Evolutionary conservation across 2,113 vertebrate species (phyloP), one percentile per base, ranked within the genome.

Genomic region (Aleadryas rufinucha): DNA sequence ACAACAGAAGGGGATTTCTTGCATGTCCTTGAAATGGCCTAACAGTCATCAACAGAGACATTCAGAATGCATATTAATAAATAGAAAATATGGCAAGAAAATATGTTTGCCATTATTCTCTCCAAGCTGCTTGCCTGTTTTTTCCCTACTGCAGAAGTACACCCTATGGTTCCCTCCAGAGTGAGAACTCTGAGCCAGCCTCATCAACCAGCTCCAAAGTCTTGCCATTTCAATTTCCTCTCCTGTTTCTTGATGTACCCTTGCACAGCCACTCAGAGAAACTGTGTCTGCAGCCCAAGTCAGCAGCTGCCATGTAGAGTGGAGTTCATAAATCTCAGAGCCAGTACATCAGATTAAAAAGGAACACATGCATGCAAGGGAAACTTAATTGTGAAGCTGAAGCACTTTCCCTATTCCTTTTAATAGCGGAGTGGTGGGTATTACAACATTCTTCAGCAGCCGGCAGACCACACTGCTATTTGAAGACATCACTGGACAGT

Each of bases 221-320:
- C 68, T 57, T 68, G 45, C 54, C 59, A 44, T 90, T 94, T 83
- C 54, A 94, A 79, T 96, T 95, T 97, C 79, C 86, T 92, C 59
- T 89, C 4, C 1, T 41, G 8, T 88, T 90, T 83, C 68, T 60
- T 74, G 28, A 77, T 74, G 61, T 74, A 88, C 28, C 9, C n/a
- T 86, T 63, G 45, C 50, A 69, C 17, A 69, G 71, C 5, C n/a
- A 64, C 57, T 60, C 63, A 59, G 17, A 83, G n/a, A 41, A 72
- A 9, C 30, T 3, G 6, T 71, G 56, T 69, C 79, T 89, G 72
- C 60, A 84, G 56, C 26, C 56, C 2, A 0, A 69, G 44, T 42
- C 60, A 84, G 81, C 44, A 82, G 74, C 78, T 83, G 28, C 65
- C 72, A 5, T 33, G 24, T 63, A 42, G 49, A 64, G 44, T 44